A percentile compares a stretch with the other conserved stretches of the same genome.
These are phyloP conservation scores for Pygmarrhopalites habei DNA, from an alignment of 1,140 invertebrate genomes.

Conservation along the genomic window DNA sequence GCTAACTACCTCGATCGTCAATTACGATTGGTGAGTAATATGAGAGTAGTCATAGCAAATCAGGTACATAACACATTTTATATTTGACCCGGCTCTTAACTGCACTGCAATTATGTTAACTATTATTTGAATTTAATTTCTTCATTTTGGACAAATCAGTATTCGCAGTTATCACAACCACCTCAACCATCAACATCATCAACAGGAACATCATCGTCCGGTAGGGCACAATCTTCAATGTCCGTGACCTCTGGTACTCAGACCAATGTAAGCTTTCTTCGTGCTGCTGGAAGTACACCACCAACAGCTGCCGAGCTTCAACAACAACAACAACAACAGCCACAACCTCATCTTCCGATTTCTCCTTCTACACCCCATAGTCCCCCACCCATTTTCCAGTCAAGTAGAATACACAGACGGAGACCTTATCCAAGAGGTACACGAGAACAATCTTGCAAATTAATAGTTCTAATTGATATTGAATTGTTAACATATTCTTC, in stretches of 20 bases:
- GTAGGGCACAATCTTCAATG: neutral
- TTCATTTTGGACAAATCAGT: no score
- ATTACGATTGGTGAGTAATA: neutral
- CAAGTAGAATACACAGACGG: neutral
- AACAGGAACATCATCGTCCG: constrained; percentile 1
- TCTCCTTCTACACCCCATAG: neutral
- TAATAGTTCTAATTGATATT: no score
- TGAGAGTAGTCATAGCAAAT: neutral
- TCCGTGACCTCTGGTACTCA: constrained; percentile 16
- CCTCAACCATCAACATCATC: neutral
- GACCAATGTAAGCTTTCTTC: constrained; percentile 11
- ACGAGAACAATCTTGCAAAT: neutral
- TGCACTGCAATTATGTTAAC: no score
- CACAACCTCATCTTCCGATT: neutral
- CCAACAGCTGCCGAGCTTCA: neutral
- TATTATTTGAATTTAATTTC: no score
- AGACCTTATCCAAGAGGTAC: neutral
- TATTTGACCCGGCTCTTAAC: no score
- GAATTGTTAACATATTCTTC: no score
- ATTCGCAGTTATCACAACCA: neutral
- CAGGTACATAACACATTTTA: no score
- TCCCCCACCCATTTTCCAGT: neutral
- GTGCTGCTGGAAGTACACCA: neutral
- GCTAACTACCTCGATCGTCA: neutral
- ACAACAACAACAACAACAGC: neutral